Evolutionary conservation across 2,888 invertebrate genomes (phyloP).

Genomic region (Drymonia ruficornis): DNA sequence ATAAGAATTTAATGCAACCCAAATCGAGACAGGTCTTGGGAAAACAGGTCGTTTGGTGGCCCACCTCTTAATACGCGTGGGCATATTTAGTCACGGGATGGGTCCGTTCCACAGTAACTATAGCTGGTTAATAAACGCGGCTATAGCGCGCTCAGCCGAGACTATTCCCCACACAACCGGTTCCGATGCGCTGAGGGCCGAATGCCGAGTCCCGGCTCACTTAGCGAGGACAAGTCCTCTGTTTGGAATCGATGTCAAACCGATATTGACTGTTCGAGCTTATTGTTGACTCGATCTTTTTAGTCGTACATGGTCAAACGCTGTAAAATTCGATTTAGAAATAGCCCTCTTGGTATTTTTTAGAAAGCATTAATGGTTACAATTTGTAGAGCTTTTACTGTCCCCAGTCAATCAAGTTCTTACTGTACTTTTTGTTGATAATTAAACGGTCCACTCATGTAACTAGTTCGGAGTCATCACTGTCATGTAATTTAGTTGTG

Average conservation of each 20-base stretch:
- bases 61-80: conserved; percentile 61
- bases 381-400: conserved; percentile 3
- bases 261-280: conserved; percentile 38
- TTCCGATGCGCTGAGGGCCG: conserved; percentile 53
- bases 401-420: conserved; percentile 4
- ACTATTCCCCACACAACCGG: conserved; percentile 72
- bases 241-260: conserved; percentile 30
- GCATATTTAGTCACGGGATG: conserved; percentile 76
- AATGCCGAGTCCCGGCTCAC: conserved; percentile 48
- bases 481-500: neutral
- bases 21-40: neutral
- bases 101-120: conserved; percentile 61
- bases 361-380: neutral
- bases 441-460: conserved; percentile 3
- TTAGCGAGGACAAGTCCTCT: conserved; percentile 57
- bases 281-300: conserved; percentile 35
- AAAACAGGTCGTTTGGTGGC: neutral
- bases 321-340: conserved; percentile 43
- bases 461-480: conserved; percentile 3
- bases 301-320: conserved; percentile 28
- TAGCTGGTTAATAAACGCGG: conserved; percentile 63
- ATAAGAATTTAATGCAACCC: neutral
- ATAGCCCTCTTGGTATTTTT: neutral
- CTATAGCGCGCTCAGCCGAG: conserved; percentile 56
- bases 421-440: conserved; percentile 4